Percentiles rank a stretch among this genome's conserved stretches.
Evolutionary conservation across 2,888 invertebrate species (phyloP).

Genomic region (Copidosoma aretas): DNA sequence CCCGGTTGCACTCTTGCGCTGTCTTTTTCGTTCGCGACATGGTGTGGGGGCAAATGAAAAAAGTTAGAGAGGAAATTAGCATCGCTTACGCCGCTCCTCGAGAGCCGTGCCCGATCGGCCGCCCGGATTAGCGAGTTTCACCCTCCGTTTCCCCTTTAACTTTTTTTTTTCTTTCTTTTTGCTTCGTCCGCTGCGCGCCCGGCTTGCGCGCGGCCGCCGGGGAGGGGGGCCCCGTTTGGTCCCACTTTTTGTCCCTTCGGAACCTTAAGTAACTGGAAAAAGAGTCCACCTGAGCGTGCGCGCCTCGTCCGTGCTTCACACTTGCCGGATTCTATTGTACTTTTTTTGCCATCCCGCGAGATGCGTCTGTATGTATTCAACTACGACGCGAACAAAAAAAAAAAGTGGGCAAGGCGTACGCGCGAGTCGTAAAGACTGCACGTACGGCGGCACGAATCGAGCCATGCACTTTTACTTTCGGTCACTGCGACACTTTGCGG

Average conservation of each 20-base stretch:
- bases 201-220: slow-evolving; percentile 6
- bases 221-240: slow-evolving; percentile 10
- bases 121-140: slow-evolving; percentile 19
- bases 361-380: too few species aligned
- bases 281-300: too few species aligned
- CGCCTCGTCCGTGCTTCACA: too few species aligned
- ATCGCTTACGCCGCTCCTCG: slow-evolving; percentile 7
- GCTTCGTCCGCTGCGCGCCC: neutral
- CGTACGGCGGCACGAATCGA: neutral
- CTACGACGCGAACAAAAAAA: neutral
- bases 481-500: slow-evolving; percentile 16
- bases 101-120: neutral
- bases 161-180: neutral
- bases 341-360: too few species aligned
- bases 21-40: too few species aligned
- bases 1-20: too few species aligned
- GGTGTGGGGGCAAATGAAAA: neutral
- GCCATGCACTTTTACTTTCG: slow-evolving; percentile 33
- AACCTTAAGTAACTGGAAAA: too few species aligned
- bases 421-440: neutral
- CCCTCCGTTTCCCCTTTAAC: neutral
- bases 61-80: slow-evolving; percentile 23
- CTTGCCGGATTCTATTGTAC: too few species aligned
- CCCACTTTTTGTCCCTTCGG: neutral
- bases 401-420: neutral